Conservation (phyloP, 1,140 invertebrate genomes). For the Xylocopa sonorina region DNA sequence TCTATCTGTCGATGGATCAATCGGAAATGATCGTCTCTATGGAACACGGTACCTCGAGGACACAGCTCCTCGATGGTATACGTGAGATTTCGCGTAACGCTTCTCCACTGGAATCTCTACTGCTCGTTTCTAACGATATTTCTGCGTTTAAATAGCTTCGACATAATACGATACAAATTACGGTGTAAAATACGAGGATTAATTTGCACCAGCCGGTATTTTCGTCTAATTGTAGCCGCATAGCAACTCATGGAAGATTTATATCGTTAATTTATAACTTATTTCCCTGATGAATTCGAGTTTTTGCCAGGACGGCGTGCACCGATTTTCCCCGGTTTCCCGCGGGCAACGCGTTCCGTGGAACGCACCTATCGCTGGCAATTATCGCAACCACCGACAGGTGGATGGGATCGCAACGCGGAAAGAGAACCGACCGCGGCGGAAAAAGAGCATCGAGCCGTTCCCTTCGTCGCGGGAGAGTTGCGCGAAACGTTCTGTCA, state of each 20-base stretch:
- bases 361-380: conserved; percentile 40
- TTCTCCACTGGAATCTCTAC: no score
- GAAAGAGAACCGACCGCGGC: conserved; percentile 28
- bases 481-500: conserved; percentile 51
- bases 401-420: conserved; percentile 54
- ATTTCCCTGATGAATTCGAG: not conserved
- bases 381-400: conserved; percentile 54
- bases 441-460: not conserved
- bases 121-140: no score
- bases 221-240: no score
- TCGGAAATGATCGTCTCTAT: no score
- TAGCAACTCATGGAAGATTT: not conserved
- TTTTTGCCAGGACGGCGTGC: conserved; percentile 26
- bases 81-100: no score
- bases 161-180: no score
- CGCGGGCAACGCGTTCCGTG: conserved; percentile 28
- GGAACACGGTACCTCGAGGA: no score
- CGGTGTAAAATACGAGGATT: no score
- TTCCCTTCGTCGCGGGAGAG: conserved; percentile 46
- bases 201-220: no score
- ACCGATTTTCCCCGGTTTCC: conserved; percentile 33
- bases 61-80: no score
- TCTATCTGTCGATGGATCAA: no score
- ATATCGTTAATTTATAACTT: not conserved
- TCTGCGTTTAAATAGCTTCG: no score